Evolutionary conservation across 2,888 invertebrate species (phyloP).

Genomic region (Encarsia formosa): DNA sequence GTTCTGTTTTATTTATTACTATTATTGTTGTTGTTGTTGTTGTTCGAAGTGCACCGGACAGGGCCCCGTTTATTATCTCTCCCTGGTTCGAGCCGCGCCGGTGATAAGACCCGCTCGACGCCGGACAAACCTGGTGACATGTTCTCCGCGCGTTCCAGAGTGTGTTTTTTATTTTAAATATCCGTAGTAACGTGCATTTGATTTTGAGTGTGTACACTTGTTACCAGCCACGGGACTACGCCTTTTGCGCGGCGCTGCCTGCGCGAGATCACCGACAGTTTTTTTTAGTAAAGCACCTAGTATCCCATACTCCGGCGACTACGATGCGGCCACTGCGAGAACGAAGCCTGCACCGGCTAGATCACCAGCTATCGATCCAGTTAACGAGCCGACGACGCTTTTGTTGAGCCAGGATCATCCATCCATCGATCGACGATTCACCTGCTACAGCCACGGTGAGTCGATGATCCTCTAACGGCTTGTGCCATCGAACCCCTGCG

Average conservation of each 20-base stretch:
- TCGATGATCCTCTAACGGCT: constrained; percentile 3
- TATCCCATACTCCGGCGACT: background rate
- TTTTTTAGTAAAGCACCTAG: background rate
- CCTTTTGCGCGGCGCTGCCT: background rate
- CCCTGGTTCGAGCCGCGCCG: too few species aligned
- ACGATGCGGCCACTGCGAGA: background rate
- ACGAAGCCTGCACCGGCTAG: background rate
- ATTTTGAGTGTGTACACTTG: too few species aligned
- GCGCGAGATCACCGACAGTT: background rate
- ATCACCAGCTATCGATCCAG: too few species aligned
- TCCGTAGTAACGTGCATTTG: too few species aligned
- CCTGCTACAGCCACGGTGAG: background rate
- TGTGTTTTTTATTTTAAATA: too few species aligned
- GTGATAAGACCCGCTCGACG: too few species aligned
- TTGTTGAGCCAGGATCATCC: background rate
- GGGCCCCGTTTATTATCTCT: too few species aligned
- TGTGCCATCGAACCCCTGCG: background rate
- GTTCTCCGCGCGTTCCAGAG: too few species aligned
- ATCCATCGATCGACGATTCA: background rate
- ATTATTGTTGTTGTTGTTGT: too few species aligned
- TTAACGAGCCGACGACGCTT: background rate
- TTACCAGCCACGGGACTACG: background rate
- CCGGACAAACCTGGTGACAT: too few species aligned
- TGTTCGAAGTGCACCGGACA: too few species aligned
- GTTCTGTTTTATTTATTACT: too few species aligned